Evolutionary conservation across 2,113 vertebrate genomes (phyloP).

Genomic region (Parotia lawesii): DNA sequence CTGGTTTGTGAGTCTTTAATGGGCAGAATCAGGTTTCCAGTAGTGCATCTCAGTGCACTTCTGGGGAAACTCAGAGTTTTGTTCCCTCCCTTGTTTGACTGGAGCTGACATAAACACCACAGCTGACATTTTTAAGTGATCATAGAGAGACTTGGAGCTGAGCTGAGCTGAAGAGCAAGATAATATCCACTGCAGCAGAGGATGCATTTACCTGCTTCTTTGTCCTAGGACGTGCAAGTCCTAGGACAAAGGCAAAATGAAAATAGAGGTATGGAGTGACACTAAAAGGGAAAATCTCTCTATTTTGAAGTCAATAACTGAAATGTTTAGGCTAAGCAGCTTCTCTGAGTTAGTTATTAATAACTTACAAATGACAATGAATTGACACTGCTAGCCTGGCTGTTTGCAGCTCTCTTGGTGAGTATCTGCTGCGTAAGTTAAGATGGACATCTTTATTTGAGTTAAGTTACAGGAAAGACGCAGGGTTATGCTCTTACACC

Average conservation of each 20-base stretch:
- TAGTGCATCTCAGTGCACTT: accelerated
- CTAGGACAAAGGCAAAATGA: not conserved
- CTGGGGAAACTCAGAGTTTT: not conserved
- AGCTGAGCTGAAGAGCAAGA: not conserved
- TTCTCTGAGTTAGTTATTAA: not conserved
- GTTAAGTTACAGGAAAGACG: not conserved
- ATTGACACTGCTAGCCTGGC: not conserved
- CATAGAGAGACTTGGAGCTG: not conserved
- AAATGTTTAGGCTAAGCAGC: not conserved
- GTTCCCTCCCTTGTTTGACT: not conserved
- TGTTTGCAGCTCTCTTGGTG: not conserved
- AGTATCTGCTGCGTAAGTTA: not conserved
- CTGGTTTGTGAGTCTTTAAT: not conserved
- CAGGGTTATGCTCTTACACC: not conserved
- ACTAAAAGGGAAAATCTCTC: not conserved
- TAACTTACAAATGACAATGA: not conserved
- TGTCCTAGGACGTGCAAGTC: not conserved
- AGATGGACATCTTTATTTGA: not conserved
- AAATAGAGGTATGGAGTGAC: not conserved
- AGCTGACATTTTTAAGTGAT: not conserved
- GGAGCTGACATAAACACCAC: not conserved
- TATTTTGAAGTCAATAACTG: not conserved
- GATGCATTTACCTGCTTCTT: not conserved
- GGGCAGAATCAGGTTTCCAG: not conserved
- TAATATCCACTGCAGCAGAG: not conserved